phyloP scores from a whole-genome alignment of 2,888 invertebrate species.

The Bellardia bayeri region DNA sequence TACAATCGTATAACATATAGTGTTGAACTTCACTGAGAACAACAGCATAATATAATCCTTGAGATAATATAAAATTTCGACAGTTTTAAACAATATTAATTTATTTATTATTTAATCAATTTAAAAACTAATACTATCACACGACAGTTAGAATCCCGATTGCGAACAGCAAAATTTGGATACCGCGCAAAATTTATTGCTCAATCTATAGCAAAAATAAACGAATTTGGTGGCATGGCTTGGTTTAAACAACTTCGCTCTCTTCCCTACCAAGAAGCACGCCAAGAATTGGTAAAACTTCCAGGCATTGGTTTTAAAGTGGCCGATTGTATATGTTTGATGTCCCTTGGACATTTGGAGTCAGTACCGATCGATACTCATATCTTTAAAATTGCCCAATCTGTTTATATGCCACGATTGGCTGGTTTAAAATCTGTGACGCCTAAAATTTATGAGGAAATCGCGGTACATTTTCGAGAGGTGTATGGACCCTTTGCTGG shows the following conservation, averaged over 20 bases:
- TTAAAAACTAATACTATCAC: no score
- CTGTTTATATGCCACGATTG: slow-evolving; percentile 92
- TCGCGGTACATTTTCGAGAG: slow-evolving; percentile 91
- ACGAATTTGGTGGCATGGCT: slow-evolving; percentile 87
- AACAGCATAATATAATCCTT: no score
- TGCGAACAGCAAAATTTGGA: slow-evolving; percentile 92
- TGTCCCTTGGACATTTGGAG: slow-evolving; percentile 95
- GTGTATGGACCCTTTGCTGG: slow-evolving; percentile 95
- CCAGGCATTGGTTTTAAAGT: slow-evolving; percentile 98
- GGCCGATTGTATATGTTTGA: slow-evolving; percentile 98
- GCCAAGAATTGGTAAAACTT: slow-evolving; percentile 89
- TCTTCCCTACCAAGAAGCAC: slow-evolving; percentile 90
- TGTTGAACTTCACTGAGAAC: no score
- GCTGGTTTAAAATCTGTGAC: slow-evolving; percentile 90
- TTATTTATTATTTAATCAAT: no score
- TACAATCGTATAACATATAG: no score
- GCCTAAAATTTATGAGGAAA: slow-evolving; percentile 92
- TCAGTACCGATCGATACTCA: slow-evolving; percentile 98
- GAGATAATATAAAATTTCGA: no score
- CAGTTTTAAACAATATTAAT: no score
- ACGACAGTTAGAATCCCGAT: slow-evolving; percentile 87
- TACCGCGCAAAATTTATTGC: slow-evolving; percentile 95
- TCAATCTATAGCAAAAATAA: slow-evolving; percentile 89
- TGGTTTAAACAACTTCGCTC: slow-evolving; percentile 90
- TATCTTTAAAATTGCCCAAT: slow-evolving; percentile 94